phyloP scores from a whole-genome alignment of 1,140 invertebrate genomes.

The Parasteatoda tepidariorum region DNA sequence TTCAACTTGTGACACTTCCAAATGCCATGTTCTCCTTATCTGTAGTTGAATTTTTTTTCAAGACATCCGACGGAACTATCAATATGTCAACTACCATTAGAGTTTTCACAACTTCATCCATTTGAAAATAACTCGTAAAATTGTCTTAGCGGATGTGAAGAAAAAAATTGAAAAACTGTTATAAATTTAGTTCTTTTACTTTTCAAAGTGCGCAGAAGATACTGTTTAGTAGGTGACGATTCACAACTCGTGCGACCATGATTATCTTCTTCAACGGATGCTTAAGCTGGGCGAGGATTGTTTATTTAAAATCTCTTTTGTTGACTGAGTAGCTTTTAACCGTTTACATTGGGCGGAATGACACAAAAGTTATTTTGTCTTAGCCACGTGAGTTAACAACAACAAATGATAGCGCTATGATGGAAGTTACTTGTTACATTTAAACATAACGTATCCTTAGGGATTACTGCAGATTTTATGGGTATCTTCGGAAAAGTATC shows the following conservation, averaged over 20 bases:
- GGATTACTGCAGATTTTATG: neutral
- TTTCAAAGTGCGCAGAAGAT: neutral
- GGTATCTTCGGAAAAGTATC: too few species aligned
- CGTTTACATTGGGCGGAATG: neutral
- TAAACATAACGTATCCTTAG: neutral
- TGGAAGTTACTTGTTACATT: neutral
- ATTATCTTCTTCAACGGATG: neutral
- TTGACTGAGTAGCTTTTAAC: neutral
- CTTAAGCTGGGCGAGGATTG: neutral
- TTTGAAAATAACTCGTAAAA: too few species aligned
- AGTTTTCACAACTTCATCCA: too few species aligned
- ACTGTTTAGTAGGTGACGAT: constrained; percentile 22
- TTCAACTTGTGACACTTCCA: too few species aligned
- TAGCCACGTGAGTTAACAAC: constrained; percentile 15
- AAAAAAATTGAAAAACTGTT: neutral
- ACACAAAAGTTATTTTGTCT: neutral
- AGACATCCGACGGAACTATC: constrained; percentile 8
- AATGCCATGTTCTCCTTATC: too few species aligned
- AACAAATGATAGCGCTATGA: constrained; percentile 20
- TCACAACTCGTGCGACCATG: neutral
- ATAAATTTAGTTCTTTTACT: neutral
- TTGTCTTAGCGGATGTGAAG: too few species aligned
- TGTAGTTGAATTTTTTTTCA: too few species aligned
- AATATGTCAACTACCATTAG: constrained; percentile 34
- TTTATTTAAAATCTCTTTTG: constrained; percentile 9